A percentile compares a stretch with the other conserved stretches of the same genome.
Conservation (phyloP, 1,140 invertebrate genomes). For the Amphibalanus amphitrite region DNA sequence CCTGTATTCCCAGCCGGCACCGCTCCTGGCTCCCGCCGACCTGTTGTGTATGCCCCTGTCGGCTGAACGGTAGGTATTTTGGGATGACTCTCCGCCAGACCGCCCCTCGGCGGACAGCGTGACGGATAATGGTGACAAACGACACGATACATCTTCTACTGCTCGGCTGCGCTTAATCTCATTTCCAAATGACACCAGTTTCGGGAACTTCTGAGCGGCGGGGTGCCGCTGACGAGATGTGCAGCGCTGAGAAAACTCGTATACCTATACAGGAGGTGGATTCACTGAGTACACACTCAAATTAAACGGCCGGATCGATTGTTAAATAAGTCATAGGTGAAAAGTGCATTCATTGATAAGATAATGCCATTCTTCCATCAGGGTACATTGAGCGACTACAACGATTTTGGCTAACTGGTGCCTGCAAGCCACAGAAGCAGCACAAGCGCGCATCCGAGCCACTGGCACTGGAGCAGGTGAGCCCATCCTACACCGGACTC, state of each 20-base stretch:
- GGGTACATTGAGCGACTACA: conserved; percentile 82
- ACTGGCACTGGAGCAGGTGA: conserved; percentile 52
- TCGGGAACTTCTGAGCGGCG: too few relatives aligned
- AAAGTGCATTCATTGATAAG: conserved; percentile 12
- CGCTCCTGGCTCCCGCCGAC: not conserved
- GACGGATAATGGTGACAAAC: not conserved
- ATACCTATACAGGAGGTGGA: too few relatives aligned
- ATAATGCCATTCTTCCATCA: conserved; percentile 21
- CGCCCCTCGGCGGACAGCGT: too few relatives aligned
- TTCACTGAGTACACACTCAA: too few relatives aligned
- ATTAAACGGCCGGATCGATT: too few relatives aligned
- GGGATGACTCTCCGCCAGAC: not conserved
- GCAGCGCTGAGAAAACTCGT: too few relatives aligned
- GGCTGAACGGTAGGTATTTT: not conserved
- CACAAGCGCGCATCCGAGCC: conserved; percentile 42
- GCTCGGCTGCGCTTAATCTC: not conserved
- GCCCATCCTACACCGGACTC: too few relatives aligned
- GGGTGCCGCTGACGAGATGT: too few relatives aligned
- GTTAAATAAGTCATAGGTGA: too few relatives aligned
- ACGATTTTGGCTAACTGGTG: conserved; percentile 94
- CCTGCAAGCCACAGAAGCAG: conserved; percentile 76
- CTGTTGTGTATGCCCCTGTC: not conserved
- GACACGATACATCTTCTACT: conserved; percentile 3
- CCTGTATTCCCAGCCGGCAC: too few relatives aligned
- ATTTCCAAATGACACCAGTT: not conserved